Conservation (phyloP, 2,797 vertebrate species). For the Pseudomugil tenellus region DNA sequence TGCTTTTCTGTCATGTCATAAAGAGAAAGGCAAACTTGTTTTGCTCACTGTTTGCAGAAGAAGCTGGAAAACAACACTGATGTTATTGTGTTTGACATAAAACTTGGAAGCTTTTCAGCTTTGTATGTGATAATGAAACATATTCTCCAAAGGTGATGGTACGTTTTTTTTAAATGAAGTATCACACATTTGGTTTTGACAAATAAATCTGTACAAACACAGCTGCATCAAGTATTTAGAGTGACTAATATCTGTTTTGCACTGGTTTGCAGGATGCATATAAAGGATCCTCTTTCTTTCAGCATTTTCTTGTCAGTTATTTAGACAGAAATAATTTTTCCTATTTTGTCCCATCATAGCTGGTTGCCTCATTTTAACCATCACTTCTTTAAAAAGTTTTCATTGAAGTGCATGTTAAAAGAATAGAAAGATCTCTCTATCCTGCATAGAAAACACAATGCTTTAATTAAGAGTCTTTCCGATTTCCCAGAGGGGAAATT, state of each 20-base stretch:
- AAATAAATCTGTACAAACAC: slow-evolving; percentile 62
- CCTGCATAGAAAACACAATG: slow-evolving; percentile 69
- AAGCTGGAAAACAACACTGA: slow-evolving; percentile 30
- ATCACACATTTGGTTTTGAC: slow-evolving; percentile 60
- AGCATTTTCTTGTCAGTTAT: not conserved
- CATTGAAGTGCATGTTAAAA: slow-evolving; percentile 48
- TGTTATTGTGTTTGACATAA: slow-evolving; percentile 22
- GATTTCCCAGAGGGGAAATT: slow-evolving; percentile 82
- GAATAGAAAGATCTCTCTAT: slow-evolving; percentile 54
- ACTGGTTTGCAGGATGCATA: slow-evolving; percentile 37
- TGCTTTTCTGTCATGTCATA: slow-evolving; percentile 83
- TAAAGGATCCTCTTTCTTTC: slow-evolving; percentile 6
- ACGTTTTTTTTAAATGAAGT: slow-evolving; percentile 43
- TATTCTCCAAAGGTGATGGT: slow-evolving; percentile 61
- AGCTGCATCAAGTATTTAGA: slow-evolving; percentile 39
- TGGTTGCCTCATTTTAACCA: slow-evolving; percentile 26
- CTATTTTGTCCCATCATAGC: slow-evolving; percentile 6
- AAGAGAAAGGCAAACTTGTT: slow-evolving; percentile 64
- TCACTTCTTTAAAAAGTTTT: slow-evolving; percentile 47
- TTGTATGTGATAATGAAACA: slow-evolving; percentile 66
- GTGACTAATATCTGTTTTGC: slow-evolving; percentile 32
- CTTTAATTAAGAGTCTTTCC: slow-evolving; percentile 81
- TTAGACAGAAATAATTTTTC: slow-evolving; percentile 29
- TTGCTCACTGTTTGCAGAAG: slow-evolving; percentile 50
- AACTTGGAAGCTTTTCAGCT: slow-evolving; percentile 38